These are phyloP conservation scores for Drosophila varians DNA, from an alignment of 1,140 invertebrate genomes.

Conservation along the genomic window DNA sequence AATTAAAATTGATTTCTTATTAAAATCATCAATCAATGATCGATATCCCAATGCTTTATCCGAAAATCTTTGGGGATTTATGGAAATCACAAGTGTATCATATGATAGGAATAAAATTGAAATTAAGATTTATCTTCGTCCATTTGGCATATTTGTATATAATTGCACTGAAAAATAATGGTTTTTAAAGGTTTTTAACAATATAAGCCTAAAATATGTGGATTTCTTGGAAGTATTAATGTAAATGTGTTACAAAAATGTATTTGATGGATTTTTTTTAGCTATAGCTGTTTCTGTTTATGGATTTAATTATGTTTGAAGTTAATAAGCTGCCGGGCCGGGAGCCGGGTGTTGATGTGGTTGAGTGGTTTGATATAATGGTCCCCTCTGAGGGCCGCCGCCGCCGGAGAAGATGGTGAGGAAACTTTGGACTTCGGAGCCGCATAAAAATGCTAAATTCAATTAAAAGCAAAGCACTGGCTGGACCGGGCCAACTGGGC, in stretches of 20 bases:
- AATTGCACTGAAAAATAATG: background rate
- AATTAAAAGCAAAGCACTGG: slow-evolving; percentile 12
- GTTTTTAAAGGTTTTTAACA: too few species aligned
- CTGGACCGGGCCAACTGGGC: background rate
- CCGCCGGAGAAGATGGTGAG: slow-evolving; percentile 4
- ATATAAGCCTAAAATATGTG: background rate
- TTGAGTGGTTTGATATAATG: slow-evolving; percentile 71
- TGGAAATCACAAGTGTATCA: too few species aligned
- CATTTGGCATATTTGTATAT: too few species aligned
- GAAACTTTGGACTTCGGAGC: background rate
- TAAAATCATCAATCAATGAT: too few species aligned
- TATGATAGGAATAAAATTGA: too few species aligned
- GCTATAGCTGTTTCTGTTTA: slow-evolving; percentile 29
- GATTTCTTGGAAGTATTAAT: too few species aligned
- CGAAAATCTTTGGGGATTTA: too few species aligned
- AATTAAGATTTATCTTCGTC: too few species aligned
- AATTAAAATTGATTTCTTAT: too few species aligned
- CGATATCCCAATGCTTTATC: too few species aligned
- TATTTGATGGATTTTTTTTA: slow-evolving; percentile 31
- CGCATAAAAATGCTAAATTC: slow-evolving; percentile 13
- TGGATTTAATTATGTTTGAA: slow-evolving; percentile 63
- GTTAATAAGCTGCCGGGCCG: slow-evolving; percentile 59
- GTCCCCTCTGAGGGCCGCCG: slow-evolving; percentile 39
- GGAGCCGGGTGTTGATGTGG: slow-evolving; percentile 54
- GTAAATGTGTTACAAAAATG: too few species aligned